Percentiles rank a stretch among this genome's conserved stretches.
Evolutionary conservation across 2,888 invertebrate species (phyloP).

Genomic region (Maniola hyperantus): DNA sequence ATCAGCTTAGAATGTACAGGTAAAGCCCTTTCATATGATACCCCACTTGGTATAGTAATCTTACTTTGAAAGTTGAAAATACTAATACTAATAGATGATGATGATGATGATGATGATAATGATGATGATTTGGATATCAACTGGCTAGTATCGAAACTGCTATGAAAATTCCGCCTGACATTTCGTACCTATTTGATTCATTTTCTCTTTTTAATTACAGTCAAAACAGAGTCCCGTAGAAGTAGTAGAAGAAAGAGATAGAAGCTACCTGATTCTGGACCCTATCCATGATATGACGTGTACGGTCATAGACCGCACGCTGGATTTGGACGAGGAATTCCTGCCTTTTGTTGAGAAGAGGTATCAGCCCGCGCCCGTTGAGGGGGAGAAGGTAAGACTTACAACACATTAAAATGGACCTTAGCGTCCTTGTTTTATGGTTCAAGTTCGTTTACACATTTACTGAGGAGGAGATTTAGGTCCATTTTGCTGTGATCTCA

Average conservation of each 20-base stretch:
- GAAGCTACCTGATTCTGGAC: constrained; percentile 66
- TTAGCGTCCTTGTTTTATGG: too few species aligned
- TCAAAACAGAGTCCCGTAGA: constrained; percentile 35
- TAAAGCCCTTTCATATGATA: too few species aligned
- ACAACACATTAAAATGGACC: too few species aligned
- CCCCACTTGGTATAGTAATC: too few species aligned
- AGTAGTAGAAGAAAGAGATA: constrained; percentile 41
- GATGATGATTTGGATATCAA: neutral
- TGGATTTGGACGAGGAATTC: constrained; percentile 56
- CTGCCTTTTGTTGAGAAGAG: constrained; percentile 50
- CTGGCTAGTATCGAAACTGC: neutral
- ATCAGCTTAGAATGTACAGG: too few species aligned
- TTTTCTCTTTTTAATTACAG: neutral
- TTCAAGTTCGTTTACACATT: neutral
- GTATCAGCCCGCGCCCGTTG: constrained; percentile 36
- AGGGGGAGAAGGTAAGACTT: constrained; percentile 32
- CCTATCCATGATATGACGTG: constrained; percentile 58
- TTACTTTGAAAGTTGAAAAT: too few species aligned
- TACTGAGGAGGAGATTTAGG: too few species aligned
- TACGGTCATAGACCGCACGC: constrained; percentile 58
- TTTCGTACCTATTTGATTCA: too few species aligned
- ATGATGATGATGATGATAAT: too few species aligned
- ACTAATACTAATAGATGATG: too few species aligned
- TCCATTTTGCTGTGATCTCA: too few species aligned
- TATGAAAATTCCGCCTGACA: neutral